Evolutionary conservation across 2,113 vertebrate species (phyloP).

Genomic region (Struthidea cinerea): DNA sequence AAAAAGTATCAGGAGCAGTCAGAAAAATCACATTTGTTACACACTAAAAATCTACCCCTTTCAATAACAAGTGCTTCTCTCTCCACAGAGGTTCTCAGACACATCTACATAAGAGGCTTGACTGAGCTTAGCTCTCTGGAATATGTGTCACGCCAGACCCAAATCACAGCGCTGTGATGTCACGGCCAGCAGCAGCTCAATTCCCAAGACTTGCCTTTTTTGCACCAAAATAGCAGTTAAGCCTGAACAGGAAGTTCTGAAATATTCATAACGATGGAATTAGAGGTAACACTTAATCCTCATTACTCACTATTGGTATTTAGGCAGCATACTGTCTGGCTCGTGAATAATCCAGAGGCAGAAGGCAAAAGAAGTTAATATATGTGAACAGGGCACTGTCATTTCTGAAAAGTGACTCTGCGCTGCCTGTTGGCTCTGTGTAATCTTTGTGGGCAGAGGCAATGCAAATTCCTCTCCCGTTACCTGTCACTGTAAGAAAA

Average conservation of each 20-base stretch:
- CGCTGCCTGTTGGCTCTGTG: fast-evolving
- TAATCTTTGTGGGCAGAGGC: not conserved
- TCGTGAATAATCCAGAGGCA: conserved; percentile 17
- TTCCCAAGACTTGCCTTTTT: conserved; percentile 37
- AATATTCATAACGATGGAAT: conserved; percentile 11
- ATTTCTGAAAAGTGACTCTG: not conserved
- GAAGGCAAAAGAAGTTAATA: conserved; percentile 12
- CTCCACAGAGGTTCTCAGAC: not conserved
- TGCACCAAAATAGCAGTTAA: conserved; percentile 59
- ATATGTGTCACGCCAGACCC: not conserved
- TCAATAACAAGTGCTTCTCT: not conserved
- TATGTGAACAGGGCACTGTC: not conserved
- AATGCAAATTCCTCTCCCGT: not conserved
- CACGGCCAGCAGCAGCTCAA: conserved; percentile 25
- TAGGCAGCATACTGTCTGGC: conserved; percentile 21
- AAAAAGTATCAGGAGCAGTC: not conserved
- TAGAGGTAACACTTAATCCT: conserved; percentile 50
- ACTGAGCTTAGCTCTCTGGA: not conserved
- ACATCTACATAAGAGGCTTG: conserved; percentile 44
- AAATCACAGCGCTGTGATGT: conserved; percentile 45
- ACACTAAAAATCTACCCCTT: not conserved
- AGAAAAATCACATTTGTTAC: not conserved
- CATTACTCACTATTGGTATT: conserved; percentile 4
- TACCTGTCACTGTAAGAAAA: not conserved
- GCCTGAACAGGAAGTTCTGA: conserved; percentile 47